Percentiles rank a stretch among this genome's conserved stretches.
Evolutionary conservation across 2,113 vertebrate genomes (phyloP).

Genomic region (Ochotona princeps): DNA sequence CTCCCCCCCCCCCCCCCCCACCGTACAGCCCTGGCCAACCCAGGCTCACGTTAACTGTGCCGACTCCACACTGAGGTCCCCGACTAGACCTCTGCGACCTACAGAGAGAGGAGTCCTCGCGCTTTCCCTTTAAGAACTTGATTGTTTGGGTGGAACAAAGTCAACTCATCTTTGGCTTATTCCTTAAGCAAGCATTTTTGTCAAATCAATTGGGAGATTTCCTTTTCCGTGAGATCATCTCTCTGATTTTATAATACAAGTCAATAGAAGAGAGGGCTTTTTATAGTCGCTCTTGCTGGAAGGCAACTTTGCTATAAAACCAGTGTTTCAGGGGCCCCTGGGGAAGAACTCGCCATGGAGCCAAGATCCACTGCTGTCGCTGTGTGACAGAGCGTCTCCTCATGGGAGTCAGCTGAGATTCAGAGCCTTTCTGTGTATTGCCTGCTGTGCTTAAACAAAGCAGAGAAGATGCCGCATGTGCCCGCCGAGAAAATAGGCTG

Average conservation of each 20-base stretch:
- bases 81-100: background rate
- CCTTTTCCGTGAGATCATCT: slow-evolving; percentile 27
- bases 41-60: background rate
- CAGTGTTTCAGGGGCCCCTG: slow-evolving; percentile 23
- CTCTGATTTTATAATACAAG: slow-evolving; percentile 54
- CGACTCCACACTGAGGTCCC: background rate
- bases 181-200: slow-evolving; percentile 44
- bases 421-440: background rate
- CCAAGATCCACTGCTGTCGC: background rate
- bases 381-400: background rate
- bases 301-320: slow-evolving; percentile 54
- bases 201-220: background rate
- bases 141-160: background rate
- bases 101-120: background rate
- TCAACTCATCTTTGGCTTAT: background rate
- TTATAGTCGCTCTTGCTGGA: slow-evolving; percentile 60
- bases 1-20: background rate
- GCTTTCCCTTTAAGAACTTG: background rate
- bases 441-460: slow-evolving; percentile 14
- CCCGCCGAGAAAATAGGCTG: background rate
- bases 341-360: background rate
- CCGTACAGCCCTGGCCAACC: background rate
- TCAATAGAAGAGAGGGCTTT: slow-evolving; percentile 59
- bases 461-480: background rate
- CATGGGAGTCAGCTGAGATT: background rate